Conservation (phyloP, 2,113 vertebrate genomes). For the Smithornis capensis region DNA sequence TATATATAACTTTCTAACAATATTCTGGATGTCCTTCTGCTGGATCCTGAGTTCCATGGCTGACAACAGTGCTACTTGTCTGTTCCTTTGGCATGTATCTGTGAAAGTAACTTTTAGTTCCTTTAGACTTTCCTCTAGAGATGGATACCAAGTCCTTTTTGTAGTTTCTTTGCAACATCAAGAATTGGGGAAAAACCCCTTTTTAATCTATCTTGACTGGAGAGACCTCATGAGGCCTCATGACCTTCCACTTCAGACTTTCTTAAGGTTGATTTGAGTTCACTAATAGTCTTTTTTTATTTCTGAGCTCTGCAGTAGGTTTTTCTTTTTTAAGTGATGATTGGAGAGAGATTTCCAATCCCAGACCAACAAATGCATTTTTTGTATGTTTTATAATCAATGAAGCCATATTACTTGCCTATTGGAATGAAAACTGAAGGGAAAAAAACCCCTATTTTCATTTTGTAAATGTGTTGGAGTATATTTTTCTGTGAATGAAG, state of each 20-base stretch:
- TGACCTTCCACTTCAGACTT: background rate
- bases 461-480: background rate
- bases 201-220: background rate
- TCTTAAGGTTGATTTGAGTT: background rate
- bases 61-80: background rate
- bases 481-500: background rate
- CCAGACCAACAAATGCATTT: background rate
- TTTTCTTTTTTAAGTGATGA: background rate
- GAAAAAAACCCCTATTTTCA: accelerated
- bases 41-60: background rate
- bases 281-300: background rate
- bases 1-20: background rate
- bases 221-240: background rate
- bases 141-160: background rate
- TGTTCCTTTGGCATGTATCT: background rate
- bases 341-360: background rate
- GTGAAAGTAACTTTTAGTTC: background rate
- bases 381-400: background rate
- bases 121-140: background rate
- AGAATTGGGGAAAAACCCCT: background rate
- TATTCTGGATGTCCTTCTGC: background rate
- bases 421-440: background rate
- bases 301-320: background rate
- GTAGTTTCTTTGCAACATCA: background rate
- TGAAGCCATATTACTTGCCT: background rate